A percentile compares a stretch with the other conserved stretches of the same genome.
Conservation (phyloP, 2,797 vertebrate genomes). For the Huso huso region DNA sequence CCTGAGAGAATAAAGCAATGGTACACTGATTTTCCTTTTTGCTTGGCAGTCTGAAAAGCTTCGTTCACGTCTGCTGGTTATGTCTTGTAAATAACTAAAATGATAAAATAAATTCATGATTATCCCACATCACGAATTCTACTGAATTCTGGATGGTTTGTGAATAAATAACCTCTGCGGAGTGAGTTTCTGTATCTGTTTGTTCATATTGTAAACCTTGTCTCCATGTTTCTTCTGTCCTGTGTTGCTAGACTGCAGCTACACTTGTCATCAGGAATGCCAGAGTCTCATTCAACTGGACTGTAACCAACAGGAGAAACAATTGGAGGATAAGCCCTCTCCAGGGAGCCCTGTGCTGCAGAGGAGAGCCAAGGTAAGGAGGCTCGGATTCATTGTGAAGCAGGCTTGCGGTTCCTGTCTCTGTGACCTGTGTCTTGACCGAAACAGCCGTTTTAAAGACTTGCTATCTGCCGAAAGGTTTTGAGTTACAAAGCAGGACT, state of each 20-base stretch:
- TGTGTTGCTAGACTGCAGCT: constrained; percentile 75
- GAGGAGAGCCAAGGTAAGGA: constrained; percentile 41
- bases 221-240: constrained; percentile 1
- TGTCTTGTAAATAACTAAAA: no score
- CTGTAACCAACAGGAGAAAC: constrained; percentile 65
- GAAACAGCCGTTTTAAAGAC: not conserved
- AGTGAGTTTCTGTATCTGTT: not conserved
- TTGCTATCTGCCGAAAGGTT: no score
- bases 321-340: constrained; percentile 39
- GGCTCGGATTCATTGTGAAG: not conserved
- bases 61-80: no score
- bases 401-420: not conserved
- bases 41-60: no score
- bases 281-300: constrained; percentile 76
- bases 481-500: no score
- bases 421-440: not conserved
- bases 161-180: no score
- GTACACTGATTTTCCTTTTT: no score
- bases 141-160: no score
- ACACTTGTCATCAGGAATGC: constrained; percentile 86
- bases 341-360: constrained; percentile 43
- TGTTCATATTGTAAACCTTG: constrained; percentile 4
- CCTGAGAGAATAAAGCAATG: no score
- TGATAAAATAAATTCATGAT: no score
- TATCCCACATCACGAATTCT: no score